phyloP scores from a whole-genome alignment of 2,113 vertebrate species.

The Murina feae region DNA sequence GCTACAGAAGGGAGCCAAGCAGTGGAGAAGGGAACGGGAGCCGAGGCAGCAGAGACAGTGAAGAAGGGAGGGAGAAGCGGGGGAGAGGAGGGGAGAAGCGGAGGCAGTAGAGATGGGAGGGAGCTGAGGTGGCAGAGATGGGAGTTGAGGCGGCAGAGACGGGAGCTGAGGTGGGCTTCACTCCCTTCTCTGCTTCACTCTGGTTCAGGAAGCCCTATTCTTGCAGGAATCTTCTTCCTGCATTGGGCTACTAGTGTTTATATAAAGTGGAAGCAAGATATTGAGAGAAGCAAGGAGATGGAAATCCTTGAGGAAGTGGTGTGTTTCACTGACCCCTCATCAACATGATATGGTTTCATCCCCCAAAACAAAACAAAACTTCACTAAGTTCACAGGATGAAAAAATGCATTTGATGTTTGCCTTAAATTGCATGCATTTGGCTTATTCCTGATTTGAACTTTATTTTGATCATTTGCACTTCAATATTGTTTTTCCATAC shows the following conservation, averaged over 20 bases:
- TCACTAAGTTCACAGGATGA: neutral
- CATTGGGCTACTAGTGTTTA: neutral
- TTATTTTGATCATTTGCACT: neutral
- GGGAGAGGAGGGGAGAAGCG: too few relatives aligned
- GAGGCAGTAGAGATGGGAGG: too few relatives aligned
- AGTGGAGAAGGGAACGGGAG: too few relatives aligned
- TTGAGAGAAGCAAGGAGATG: neutral
- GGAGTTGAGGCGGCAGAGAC: too few relatives aligned
- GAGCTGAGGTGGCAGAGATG: too few relatives aligned
- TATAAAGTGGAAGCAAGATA: neutral
- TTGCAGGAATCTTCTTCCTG: too few relatives aligned
- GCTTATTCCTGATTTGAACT: neutral
- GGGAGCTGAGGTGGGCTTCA: too few relatives aligned
- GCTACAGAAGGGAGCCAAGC: too few relatives aligned
- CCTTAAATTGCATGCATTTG: neutral
- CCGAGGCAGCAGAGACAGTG: too few relatives aligned
- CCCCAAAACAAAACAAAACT: conserved; percentile 14
- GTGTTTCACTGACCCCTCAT: neutral
- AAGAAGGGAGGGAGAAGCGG: too few relatives aligned
- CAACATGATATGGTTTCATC: neutral
- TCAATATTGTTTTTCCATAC: neutral
- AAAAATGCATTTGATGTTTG: neutral
- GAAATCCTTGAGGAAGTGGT: neutral
- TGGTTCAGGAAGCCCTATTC: too few relatives aligned
- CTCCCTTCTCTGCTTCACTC: too few relatives aligned